A percentile compares a stretch with the other conserved stretches of the same genome.
phyloP scores from a whole-genome alignment of 2,113 vertebrate genomes.

The Acrocephalus arundinaceus region DNA sequence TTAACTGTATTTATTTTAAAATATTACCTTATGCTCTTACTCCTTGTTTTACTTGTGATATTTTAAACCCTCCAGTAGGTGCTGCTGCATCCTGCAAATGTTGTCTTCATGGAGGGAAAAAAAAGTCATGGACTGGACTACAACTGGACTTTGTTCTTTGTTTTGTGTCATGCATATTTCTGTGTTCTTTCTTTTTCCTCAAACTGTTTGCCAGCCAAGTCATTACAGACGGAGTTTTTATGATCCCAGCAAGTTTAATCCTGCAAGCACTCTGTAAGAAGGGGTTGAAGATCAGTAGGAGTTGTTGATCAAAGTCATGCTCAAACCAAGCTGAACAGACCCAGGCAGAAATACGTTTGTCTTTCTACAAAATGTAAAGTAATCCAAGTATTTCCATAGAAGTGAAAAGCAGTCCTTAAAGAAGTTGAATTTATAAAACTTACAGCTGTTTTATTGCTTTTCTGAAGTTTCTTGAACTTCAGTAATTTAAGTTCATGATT shows the following conservation, averaged over 20 bases:
- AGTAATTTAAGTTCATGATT: neutral
- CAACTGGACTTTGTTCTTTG: neutral
- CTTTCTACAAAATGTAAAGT: neutral
- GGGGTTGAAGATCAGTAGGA: neutral
- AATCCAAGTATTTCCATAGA: neutral
- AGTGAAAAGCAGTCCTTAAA: neutral
- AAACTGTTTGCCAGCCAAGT: neutral
- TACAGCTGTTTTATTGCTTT: neutral
- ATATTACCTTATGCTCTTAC: neutral
- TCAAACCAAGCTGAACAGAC: neutral
- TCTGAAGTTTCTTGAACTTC: neutral
- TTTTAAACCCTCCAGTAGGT: slow-evolving; percentile 52
- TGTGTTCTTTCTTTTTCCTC: neutral
- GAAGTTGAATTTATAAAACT: neutral
- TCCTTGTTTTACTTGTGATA: neutral
- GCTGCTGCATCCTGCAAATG: slow-evolving; percentile 40
- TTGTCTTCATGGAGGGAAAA: accelerated
- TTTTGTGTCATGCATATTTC: neutral
- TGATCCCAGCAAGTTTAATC: neutral
- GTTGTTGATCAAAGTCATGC: neutral
- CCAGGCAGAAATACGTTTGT: neutral
- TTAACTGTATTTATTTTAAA: neutral
- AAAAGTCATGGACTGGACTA: neutral
- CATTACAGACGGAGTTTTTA: neutral
- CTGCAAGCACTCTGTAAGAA: neutral